These are phyloP conservation scores for Sylvilagus floridanus DNA, from an alignment of 2,797 vertebrate species.

Conservation along the genomic window DNA sequence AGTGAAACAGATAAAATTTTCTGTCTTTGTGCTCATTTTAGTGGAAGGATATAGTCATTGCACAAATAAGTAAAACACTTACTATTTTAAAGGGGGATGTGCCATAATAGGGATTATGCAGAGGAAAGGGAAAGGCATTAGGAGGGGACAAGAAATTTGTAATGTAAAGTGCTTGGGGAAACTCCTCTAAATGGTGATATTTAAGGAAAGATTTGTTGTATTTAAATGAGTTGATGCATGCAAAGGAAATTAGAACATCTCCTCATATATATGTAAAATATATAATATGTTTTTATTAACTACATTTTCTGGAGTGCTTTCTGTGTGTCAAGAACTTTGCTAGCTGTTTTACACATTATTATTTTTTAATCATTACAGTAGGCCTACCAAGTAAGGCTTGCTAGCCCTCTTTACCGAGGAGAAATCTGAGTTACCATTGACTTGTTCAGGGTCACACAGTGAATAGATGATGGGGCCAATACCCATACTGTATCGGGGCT, in stretches of 20 bases:
- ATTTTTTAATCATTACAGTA: slow-evolving; percentile 27
- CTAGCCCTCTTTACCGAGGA: background rate
- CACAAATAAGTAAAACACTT: slow-evolving; percentile 30
- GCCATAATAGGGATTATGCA: background rate
- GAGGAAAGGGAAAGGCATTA: no score
- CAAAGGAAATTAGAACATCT: background rate
- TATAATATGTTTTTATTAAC: background rate
- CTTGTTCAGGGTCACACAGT: background rate
- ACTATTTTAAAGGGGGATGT: slow-evolving; percentile 16
- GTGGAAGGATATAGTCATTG: background rate
- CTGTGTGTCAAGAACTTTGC: background rate
- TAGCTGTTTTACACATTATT: slow-evolving; percentile 29
- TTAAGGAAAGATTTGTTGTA: background rate
- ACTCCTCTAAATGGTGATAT: background rate
- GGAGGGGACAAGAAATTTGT: background rate
- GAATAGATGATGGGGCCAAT: background rate
- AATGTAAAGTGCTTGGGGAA: background rate
- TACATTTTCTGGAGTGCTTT: slow-evolving; percentile 14
- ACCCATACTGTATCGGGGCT: background rate
- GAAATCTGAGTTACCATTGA: background rate
- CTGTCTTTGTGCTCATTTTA: background rate
- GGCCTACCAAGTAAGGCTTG: background rate
- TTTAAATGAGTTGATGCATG: slow-evolving; percentile 13
- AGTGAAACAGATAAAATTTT: background rate
- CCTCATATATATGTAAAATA: background rate